Evolutionary conservation across 2,888 invertebrate species (phyloP), one percentile per base, ranked within the genome.

Genomic region (Drosophila paramelanica): DNA sequence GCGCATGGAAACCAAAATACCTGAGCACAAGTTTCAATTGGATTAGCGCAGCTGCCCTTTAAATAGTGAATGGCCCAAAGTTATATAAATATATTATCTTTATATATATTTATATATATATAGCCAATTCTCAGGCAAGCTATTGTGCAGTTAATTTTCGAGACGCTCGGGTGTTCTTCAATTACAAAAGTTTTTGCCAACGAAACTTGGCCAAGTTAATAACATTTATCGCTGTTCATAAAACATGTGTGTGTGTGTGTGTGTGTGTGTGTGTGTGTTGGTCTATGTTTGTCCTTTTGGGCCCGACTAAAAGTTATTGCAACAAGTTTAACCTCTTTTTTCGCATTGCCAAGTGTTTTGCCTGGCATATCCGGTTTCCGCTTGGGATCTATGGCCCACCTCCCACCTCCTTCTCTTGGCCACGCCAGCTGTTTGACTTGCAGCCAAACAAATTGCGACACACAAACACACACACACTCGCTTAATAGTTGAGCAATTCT

Each of bases 301-400:
- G 69, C 47, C 56, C 50, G 43, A 45, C 61, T 50, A 38, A 81
- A 83, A 87, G 76, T 84, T 87, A 67, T 68, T 76, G 88, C 82
- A 87, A 82, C 84, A 83, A 84, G 82, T 87, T 81, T 64, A 83
- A 76, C 85, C 85, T 76, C 73, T 81, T 73, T 69, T 43, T 55
- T 23, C 42, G 13, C 46, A 31, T 42, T 52, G 58, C 45, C 73
- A 59, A 67, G 47, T 65, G 75, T 59, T 51, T 62, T 41, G 60
- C 46, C 55, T 58, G 51, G 45, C 71, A 75, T 76, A 70, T 77
- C 75, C 67, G 75, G 73, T 67, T 73, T 77, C 73, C 75, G 67
- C 77, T 51, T 65, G 77, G 73, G 77, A 77, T 67, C 59, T 67
- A 46, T 64, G 46, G 27, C 46, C 20, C 14, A 17, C 3, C 11